phyloP scores from a whole-genome alignment of 2,113 vertebrate genomes.

The Isichthys henryi region DNA sequence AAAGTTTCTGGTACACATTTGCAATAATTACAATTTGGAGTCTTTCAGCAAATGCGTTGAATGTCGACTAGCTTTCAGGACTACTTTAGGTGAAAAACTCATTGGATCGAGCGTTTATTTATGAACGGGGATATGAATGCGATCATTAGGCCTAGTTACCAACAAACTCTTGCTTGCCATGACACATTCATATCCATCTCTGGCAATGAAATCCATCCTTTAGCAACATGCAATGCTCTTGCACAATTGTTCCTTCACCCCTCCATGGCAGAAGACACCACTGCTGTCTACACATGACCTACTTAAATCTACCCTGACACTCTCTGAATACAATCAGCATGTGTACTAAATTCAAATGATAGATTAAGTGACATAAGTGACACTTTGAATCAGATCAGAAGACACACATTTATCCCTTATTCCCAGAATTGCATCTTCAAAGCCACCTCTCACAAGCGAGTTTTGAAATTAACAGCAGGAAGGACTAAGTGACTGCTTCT shows the following conservation, averaged over 20 bases:
- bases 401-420: slow-evolving; percentile 2
- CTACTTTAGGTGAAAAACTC: slow-evolving; percentile 10
- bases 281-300: slow-evolving; percentile 26
- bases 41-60: neutral
- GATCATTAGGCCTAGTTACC: neutral
- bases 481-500: neutral
- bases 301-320: slow-evolving; percentile 24
- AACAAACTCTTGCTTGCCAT: neutral
- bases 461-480: neutral
- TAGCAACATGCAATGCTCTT: neutral
- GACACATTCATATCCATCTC: neutral
- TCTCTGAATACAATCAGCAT: slow-evolving; percentile 15
- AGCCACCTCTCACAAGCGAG: neutral
- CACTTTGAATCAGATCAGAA: slow-evolving; percentile 10
- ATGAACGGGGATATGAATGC: neutral
- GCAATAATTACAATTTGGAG: neutral
- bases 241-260: neutral
- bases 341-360: slow-evolving; percentile 21
- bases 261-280: neutral
- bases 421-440: neutral
- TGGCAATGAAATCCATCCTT: neutral
- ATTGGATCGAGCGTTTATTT: slow-evolving; percentile 33
- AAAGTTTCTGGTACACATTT: neutral
- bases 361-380: slow-evolving; percentile 3
- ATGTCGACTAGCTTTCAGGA: neutral